Evolutionary conservation across 2,113 vertebrate genomes (phyloP), one percentile per base, ranked within the genome.

Genomic region (Aythya baeri): DNA sequence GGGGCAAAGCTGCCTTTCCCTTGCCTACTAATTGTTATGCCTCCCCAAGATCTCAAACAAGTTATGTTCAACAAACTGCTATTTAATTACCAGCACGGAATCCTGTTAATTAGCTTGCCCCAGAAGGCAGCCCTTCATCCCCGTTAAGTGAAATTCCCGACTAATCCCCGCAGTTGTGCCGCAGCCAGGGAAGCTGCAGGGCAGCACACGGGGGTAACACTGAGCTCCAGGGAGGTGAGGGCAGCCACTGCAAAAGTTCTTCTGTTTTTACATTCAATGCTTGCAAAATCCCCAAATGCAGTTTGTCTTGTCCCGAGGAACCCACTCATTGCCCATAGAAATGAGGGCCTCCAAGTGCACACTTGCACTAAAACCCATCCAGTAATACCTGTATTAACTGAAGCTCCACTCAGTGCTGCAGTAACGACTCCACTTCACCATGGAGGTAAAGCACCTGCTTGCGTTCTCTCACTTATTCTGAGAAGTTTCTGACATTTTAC

Each of bases 81-180:
- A 61, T 94, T 94, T 93, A 96, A 96, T 97, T 96, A 95, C 55
- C 52, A 82, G 88, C 89, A 54, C 31, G 78, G 93, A 92, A 93
- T 90, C 83, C 68, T 75, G 52, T 73, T 97, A 96, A 96, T 94
- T 94, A 96, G 75, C 71, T 34, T 75, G 86, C 78, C 96, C 94
- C 94, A 92, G 86, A 91, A 94, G 89, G 72, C 68, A 88, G 70
- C 49, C 25, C 77, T 95, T 93, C 89, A 91, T 95, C 83, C 72
- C 82, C 29, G 34, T 62, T 89, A 93, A 92, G 83, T 55, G 72
- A 86, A 94, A 96, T 89, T 91, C 61, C 74, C 78, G 76, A 49
- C 86, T 92, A 96, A 94, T 90, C 96, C 43, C 44, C 78, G 17
- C 63, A 61, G 84, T 43, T 63, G 57, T 55, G 22, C 11, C 2